Conservation (phyloP, 92 coral and sea anemone genomes). For the Isaurus tuberculatus region DNA sequence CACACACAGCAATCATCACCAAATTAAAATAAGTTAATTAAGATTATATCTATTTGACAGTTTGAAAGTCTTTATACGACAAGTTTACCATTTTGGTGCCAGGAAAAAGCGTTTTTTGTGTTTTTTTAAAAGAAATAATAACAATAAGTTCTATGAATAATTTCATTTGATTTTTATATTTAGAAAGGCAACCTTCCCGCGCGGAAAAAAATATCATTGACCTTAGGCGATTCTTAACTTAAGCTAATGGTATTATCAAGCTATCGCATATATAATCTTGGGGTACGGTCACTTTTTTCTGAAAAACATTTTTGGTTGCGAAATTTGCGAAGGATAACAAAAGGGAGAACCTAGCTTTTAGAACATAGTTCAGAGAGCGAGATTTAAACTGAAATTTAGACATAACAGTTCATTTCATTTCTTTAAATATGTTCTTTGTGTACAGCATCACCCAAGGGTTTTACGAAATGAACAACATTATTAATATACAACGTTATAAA, state of each 20-base stretch:
- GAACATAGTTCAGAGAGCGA: too few species aligned
- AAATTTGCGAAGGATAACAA: too few species aligned
- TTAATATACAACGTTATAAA: too few species aligned
- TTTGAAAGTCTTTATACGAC: neutral
- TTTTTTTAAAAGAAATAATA: neutral
- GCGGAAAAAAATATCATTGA: neutral
- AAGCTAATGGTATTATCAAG: neutral
- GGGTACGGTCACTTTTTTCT: too few species aligned
- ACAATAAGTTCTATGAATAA: neutral
- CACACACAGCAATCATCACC: neutral
- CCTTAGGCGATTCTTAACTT: neutral
- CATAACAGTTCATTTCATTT: too few species aligned
- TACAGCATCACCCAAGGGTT: too few species aligned
- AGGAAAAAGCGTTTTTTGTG: neutral
- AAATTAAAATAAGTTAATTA: neutral
- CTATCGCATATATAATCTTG: neutral
- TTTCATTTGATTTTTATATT: neutral
- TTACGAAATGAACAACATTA: too few species aligned
- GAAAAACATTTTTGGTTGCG: too few species aligned
- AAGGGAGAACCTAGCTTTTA: too few species aligned
- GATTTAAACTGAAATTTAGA: too few species aligned
- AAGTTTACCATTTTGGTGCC: neutral
- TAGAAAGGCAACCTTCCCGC: neutral
- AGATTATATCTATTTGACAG: neutral
- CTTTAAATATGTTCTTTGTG: too few species aligned